These are phyloP conservation scores for Phylloscopus trochiloides DNA, from an alignment of 2,113 vertebrate genomes.

Conservation along the genomic window DNA sequence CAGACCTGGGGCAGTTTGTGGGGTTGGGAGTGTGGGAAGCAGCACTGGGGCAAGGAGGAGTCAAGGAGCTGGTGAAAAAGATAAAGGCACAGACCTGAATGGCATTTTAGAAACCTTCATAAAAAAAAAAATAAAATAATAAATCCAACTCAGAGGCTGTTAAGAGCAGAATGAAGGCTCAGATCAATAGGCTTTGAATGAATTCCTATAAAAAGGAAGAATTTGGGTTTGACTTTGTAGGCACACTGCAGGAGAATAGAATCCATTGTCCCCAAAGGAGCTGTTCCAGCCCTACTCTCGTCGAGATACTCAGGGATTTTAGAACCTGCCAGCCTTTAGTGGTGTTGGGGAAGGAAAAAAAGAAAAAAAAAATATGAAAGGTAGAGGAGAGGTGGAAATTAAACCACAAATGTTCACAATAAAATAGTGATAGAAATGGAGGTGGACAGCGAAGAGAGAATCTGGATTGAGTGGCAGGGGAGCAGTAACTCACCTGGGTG, in stretches of 20 bases:
- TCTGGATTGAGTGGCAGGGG: not conserved
- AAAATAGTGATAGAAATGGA: not conserved
- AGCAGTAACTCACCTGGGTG: not conserved
- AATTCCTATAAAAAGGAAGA: constrained; percentile 39
- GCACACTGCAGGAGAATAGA: not conserved
- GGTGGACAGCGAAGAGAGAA: not conserved
- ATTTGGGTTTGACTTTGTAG: constrained; percentile 33
- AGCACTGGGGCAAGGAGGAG: not conserved
- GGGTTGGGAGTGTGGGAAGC: fast-evolving
- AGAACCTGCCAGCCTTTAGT: constrained; percentile 21
- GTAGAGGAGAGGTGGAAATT: not conserved
- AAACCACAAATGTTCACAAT: constrained; percentile 40
- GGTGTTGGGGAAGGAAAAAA: not conserved
- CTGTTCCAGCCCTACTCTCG: not conserved
- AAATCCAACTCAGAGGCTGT: not conserved
- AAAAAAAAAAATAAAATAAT: not conserved
- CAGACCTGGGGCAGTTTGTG: not conserved
- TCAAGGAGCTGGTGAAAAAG: not conserved
- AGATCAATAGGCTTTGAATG: constrained; percentile 42
- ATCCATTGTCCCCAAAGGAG: constrained; percentile 19
- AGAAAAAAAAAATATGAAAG: not conserved
- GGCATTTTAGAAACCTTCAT: not conserved
- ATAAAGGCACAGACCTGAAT: not conserved
- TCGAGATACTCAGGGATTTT: not conserved
- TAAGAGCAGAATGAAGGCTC: not conserved